Evolutionary conservation across 2,888 invertebrate species (phyloP), one percentile per base, ranked within the genome.

Genomic region (Dinocampus coccinellae): DNA sequence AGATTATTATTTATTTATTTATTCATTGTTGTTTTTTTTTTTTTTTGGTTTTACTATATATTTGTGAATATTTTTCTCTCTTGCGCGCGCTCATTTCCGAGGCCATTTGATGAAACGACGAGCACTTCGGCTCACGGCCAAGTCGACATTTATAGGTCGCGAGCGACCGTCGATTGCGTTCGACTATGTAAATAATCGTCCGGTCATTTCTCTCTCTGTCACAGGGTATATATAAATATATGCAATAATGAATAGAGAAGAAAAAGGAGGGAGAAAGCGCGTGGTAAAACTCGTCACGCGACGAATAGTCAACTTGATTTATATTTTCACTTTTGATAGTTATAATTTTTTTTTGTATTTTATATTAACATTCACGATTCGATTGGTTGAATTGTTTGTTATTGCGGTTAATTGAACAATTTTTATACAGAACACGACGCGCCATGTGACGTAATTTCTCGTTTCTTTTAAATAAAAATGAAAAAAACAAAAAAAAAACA

Each of bases 71-170:
- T 47, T 16, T 47, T n/a, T 47, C 16, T 16, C 16, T 16, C 7
- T 47, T 47, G n/a, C n/a, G n/a, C n/a, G n/a, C n/a, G n/a, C n/a
- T n/a, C n/a, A 47, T 47, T 47, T 47, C 42, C 33, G 42, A 67
- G 58, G 47, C 47, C 58, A 60, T 67, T 67, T 20, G 26, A 67
- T 67, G 42, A 34, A 39, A 60, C 52, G 53, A 67, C 64, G 33
- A 52, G 42, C 67, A 67, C 63, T 73, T 73, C 70, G 72, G 74
- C 69, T 71, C 70, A 63, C 62, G 71, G 73, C 76, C 77, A 76
- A 77, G 74, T 75, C 70, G 72, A 76, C 79, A 77, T 78, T 78
- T 78, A 76, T 81, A 76, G 77, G 77, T 73, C 76, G 76, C 3
- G n/a, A n/a, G 13, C 13, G 33, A 58, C 66, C 70, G 76, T 75